Percentiles rank a stretch among this genome's conserved stretches.
Evolutionary conservation across 37 sponge, comb jelly and placozoan species (phyloP).

Genomic region (Lycopodina hypogea): DNA sequence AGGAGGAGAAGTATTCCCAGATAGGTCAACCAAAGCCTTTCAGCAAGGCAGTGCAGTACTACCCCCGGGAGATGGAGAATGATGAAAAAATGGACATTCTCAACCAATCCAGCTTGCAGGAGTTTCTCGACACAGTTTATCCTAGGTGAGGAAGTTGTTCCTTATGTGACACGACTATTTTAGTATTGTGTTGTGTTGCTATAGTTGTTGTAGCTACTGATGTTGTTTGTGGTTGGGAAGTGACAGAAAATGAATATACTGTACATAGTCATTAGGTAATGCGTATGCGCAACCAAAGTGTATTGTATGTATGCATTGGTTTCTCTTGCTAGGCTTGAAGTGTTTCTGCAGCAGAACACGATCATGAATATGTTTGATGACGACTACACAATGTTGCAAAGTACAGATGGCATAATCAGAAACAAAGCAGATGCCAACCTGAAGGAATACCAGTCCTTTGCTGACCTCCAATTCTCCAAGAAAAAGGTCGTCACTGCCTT

Average conservation of each 20-base stretch:
- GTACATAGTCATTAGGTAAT: too few species aligned
- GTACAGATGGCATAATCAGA: constrained; percentile 77
- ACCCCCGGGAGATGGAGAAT: constrained; percentile 48
- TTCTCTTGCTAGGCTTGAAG: constrained; percentile 45
- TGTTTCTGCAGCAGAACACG: constrained; percentile 90
- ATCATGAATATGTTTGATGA: constrained; percentile 90
- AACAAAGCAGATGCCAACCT: constrained; percentile 85
- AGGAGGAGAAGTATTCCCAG: constrained; percentile 46
- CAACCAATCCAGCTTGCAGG: constrained; percentile 41
- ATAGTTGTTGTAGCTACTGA: too few species aligned
- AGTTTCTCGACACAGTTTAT: constrained; percentile 54
- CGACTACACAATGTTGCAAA: constrained; percentile 75
- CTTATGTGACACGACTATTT: too few species aligned
- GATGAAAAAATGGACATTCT: constrained; percentile 34
- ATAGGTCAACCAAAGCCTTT: constrained; percentile 63
- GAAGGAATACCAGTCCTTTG: constrained; percentile 98
- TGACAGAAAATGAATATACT: too few species aligned
- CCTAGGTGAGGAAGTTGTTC: constrained; percentile 46
- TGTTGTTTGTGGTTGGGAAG: too few species aligned
- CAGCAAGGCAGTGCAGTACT: constrained; percentile 82
- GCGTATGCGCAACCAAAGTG: too few species aligned
- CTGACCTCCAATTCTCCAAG: constrained; percentile 95
- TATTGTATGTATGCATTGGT: too few species aligned
- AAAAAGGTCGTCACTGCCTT: constrained; percentile 88
- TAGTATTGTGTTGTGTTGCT: too few species aligned